Base-by-base conservation (phyloP, 2,797 vertebrate genomes). In the Oryzias sinensis region DNA sequence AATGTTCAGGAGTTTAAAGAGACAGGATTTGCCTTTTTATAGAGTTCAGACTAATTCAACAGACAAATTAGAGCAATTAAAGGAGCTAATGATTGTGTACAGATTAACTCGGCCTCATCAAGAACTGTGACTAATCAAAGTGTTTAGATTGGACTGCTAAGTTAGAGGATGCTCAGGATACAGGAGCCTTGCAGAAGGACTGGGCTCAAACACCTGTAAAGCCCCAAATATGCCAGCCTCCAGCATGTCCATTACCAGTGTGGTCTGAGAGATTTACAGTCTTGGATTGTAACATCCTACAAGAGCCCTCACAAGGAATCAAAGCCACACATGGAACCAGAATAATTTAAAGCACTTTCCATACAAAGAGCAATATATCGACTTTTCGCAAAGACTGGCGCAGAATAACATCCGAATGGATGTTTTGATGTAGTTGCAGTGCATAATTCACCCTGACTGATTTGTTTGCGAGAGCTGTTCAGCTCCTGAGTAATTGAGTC, bases 221-320 rank as follows among this genome's bases (percentile, higher is more conserved):
- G n/a, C 55, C 55, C 47, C 17, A 18, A 9, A 56, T 49, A 62
- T 65, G 24, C 61, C 37, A 46, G 37, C 49, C 50, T 57, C 50
- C 37, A 51, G 57, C 57, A 29, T 54, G 7, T 46, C n/a, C 22
- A 53, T 65, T 48, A 42, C 56, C 15, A 24, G 44, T 65, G 51
- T 46, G 63, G 49, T 56, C 50, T n/a, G 61, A 25, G 51, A 73
- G 54, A 77, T 62, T 68, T 65, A 49, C 50, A 73, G 60, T 45
- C 43, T 40, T 54, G 52, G 48, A 62, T 55, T 61, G 41, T 68
- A 59, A 37, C 22, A 52, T 53, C 43, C 45, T 56, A 50, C 62
- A 52, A 53, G 57, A 65, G 47, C 25, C 53, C 20, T 54, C 42
- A 17, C 51, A 55, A 54, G 68, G 53, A 76, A 71, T 46, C 60